Base-by-base conservation (phyloP, 2,797 vertebrate species). In the Megalops cyprinoides region DNA sequence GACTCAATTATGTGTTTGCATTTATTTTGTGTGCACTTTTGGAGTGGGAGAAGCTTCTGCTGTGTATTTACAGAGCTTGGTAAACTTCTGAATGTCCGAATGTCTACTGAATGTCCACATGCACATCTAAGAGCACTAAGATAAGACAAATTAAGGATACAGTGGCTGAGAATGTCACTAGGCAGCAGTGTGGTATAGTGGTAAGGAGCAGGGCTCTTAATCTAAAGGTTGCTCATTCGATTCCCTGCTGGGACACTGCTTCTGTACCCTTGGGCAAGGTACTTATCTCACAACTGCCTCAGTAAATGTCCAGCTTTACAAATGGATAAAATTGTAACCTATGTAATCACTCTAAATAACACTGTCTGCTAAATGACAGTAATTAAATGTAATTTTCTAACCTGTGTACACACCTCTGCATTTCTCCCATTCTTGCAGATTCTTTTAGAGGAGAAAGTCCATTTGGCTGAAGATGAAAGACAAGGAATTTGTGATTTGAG, bases 401-500 rank as follows among this genome's bases (percentile, higher is more conserved):
- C 14, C 14, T 76, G 10, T 49, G 76, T 23, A n/a, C 53, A 23
- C 42, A 0, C 79, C 31, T 78, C 60, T n/a, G 34, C 12, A 73
- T 81, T 14, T 20, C n/a, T 77, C 23, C 76, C 81, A 31, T 73
- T n/a, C 81, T 81, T 85, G 79, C 75, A 81, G 77, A 65, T 83
- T 75, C 78, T 82, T 76, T 79, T 76, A 82, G 82, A 82, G 74
- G 53, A 39, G 62, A 74, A 76, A 83, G 44, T 65, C 77, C 82
- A 82, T 82, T 84, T 81, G 77, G 80, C 77, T 71, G 82, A 79
- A 85, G 87, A 88, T 89, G 84, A 88, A 86, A 90, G 84, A 39
- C 81, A 74, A 87, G 83, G 85, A 90, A 85, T 88, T 90, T 89
- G 84, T 84, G 81, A 80, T 86, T 80, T 71, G 79, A 86, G 83